Conservation (phyloP, 2,888 invertebrate species). For the Cheilosia vernalis region DNA sequence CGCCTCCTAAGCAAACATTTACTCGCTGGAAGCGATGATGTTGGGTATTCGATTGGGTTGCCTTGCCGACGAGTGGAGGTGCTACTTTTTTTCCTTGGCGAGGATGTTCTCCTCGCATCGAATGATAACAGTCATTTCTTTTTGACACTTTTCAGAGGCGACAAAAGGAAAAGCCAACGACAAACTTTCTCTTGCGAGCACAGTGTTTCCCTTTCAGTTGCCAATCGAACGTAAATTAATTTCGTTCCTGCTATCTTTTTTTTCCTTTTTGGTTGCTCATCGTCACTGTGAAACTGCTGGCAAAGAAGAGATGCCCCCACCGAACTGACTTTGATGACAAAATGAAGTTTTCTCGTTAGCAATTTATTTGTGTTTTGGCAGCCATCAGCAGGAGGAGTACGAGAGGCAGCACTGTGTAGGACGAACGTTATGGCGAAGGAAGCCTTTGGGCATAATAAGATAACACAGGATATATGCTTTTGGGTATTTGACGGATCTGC, state of each 20-base stretch:
- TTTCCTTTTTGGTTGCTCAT: background rate
- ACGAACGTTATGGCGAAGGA: slow-evolving; percentile 18
- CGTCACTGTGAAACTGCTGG: slow-evolving; percentile 42
- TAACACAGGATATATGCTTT: slow-evolving; percentile 72
- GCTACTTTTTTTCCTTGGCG: slow-evolving; percentile 23
- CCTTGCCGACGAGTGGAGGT: slow-evolving; percentile 2
- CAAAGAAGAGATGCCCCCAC: slow-evolving; percentile 32
- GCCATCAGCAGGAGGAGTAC: background rate
- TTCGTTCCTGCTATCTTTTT: slow-evolving; percentile 36
- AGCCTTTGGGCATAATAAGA: slow-evolving; percentile 74
- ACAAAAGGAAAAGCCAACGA: slow-evolving; percentile 51
- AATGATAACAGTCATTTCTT: slow-evolving; percentile 73
- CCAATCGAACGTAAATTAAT: slow-evolving; percentile 75
- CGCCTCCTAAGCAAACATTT: slow-evolving; percentile 73
- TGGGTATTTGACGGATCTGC: slow-evolving; percentile 69
- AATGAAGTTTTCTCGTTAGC: slow-evolving; percentile 75
- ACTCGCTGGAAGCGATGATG: slow-evolving; percentile 59
- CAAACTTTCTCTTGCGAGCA: slow-evolving; percentile 49
- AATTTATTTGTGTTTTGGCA: slow-evolving; percentile 74
- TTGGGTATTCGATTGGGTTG: slow-evolving; percentile 29
- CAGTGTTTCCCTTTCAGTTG: slow-evolving; percentile 69
- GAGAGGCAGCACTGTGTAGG: background rate
- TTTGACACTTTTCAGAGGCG: slow-evolving; percentile 73
- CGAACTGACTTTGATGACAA: slow-evolving; percentile 62
- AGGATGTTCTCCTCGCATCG: slow-evolving; percentile 34